phyloP scores from a whole-genome alignment of 2,113 vertebrate species.

The Herpailurus yagouaroundi region DNA sequence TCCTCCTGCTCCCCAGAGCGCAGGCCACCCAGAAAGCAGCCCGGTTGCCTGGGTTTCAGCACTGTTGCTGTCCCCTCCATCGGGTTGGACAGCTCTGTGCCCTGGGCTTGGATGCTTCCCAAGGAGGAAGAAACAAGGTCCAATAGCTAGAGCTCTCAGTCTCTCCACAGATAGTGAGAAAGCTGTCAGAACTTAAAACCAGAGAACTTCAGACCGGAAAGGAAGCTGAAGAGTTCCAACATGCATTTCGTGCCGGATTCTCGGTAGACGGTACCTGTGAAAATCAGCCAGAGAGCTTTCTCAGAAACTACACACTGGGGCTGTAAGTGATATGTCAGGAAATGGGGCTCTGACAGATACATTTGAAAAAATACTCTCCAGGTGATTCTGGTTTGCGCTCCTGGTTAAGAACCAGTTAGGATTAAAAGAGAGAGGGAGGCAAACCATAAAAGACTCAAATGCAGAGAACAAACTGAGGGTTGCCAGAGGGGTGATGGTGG shows the following conservation, averaged over 20 bases:
- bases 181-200: neutral
- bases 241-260: neutral
- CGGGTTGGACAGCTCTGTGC: neutral
- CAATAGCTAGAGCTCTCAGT: neutral
- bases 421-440: no score
- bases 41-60: neutral
- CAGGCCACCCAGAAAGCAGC: accelerated
- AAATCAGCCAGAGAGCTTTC: neutral
- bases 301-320: neutral
- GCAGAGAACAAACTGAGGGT: no score
- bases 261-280: neutral
- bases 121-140: neutral
- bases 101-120: neutral
- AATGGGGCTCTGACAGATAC: neutral
- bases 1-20: neutral
- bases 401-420: neutral
- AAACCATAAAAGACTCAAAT: no score
- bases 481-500: no score
- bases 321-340: neutral
- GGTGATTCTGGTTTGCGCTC: neutral
- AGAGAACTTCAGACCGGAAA: neutral
- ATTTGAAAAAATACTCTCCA: neutral
- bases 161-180: neutral
- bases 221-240: neutral
- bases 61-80: no score